Percentiles rank a stretch among this genome's conserved stretches.
phyloP scores from a whole-genome alignment of 2,888 invertebrate species.

The Mimas tiliae region DNA sequence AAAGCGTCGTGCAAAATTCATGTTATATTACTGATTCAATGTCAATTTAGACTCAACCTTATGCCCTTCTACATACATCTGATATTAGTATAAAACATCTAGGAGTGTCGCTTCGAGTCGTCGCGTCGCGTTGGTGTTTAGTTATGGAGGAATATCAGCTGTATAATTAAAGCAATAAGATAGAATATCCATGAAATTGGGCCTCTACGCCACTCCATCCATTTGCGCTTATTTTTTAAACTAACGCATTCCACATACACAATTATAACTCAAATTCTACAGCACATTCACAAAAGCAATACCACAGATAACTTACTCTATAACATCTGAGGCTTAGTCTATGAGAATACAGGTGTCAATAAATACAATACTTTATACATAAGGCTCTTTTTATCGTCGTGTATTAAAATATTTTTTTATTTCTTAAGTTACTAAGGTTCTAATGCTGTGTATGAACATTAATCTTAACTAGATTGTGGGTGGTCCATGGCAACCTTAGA shows the following conservation, averaged over 20 bases:
- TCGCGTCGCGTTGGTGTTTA: too few relatives aligned
- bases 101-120: too few relatives aligned
- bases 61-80: too few relatives aligned
- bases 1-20: neutral
- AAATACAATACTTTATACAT: slow-evolving; percentile 19
- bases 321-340: slow-evolving; percentile 7
- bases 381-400: slow-evolving; percentile 18
- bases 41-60: too few relatives aligned
- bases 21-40: too few relatives aligned
- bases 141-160: too few relatives aligned
- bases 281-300: slow-evolving; percentile 6
- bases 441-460: neutral
- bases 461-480: neutral
- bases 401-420: slow-evolving; percentile 16
- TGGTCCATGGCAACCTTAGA: neutral
- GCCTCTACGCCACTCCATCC: too few relatives aligned
- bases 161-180: too few relatives aligned
- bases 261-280: neutral
- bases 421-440: neutral
- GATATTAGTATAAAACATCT: neutral
- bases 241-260: neutral
- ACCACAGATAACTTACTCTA: slow-evolving; percentile 12
- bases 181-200: neutral
- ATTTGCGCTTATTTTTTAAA: neutral
- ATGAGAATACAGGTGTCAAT: slow-evolving; percentile 11